Base-by-base conservation (phyloP, 1,140 invertebrate species). In the Drosophila pseudoananassae region DNA sequence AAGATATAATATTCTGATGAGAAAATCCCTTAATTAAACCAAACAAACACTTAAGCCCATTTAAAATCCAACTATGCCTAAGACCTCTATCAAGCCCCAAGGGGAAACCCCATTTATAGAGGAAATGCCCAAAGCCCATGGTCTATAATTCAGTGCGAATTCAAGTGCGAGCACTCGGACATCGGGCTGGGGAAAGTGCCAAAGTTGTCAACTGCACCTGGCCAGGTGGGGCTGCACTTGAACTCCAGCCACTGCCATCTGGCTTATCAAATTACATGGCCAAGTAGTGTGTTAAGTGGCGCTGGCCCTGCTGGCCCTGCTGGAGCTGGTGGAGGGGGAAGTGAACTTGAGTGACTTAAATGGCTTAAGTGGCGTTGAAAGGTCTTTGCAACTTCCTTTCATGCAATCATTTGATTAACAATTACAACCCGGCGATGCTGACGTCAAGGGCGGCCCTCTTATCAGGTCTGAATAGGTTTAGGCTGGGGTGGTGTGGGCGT, bases 241-340 rank as follows among this genome's bases (percentile, higher is more conserved):
- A 51, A 8, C 3, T 15, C 51, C 72, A 63, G 23, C 38, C 38
- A 36, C 57, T 27, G 58, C 58, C 63, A 43, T 29, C 33, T 83
- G 79, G 69, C 83, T 87, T 88, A 88, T 88, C 84, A 78, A 83
- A 89, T 83, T 89, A 88, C 82, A 88, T 76, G 79, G 76, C 78
- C 82, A 69, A 76, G 69, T 78, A 54, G 52, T 58, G 60, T 73
- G 61, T 55, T 54, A 54, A 55, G 61, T 68, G 65, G 15, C 40
- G 10, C 9, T 43, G 40, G 40, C 46, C 50, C 33, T 27, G 25
- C 5, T 7, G 6, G 25, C 20, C 20, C 20, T 20, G 20, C 20
- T 27, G 2, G 38, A 2, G 2, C 20, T 20, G 38, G 2, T 14
- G 12, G 25, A 14, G 23, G 8, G 4, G 38, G 23, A 8, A 46